Base-by-base conservation (phyloP, 2,797 vertebrate genomes). In the Tenualosa ilisha region DNA sequence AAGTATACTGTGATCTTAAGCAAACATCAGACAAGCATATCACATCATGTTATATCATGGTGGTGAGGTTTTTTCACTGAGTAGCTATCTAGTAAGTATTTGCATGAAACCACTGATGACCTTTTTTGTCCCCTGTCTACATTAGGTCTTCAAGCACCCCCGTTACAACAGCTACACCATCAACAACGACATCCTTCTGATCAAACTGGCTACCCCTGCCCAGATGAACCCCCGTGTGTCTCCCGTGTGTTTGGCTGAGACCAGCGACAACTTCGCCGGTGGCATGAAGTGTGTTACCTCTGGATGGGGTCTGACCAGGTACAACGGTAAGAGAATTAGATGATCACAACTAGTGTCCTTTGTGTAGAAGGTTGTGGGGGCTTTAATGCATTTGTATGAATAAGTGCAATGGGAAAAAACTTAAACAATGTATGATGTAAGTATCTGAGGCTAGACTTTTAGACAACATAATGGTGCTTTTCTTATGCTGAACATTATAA, bases 111-210 rank as follows among this genome's bases (percentile, higher is more conserved):
- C 13, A 37, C 37, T 72, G 4, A 46, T 79, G 40, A 22, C 26
- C 12, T 20, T 79, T 46, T 79, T 22, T 79, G 65, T 68, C 24
- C 37, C 6, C 20, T 2, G 22, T 8, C 40, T 22, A 22, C 31
- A 79, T 79, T 17, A 97, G 97, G 96, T 97, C 82, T 95, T 97
- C 95, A 96, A 90, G 86, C 95, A 97, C 91, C 96, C 95, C 63
- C 81, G 43, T 0, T 97, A 93, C 92, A 97, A 91, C 86, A 0
- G 84, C n/a, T 89, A 84, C 89, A 97, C 96, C 59, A 83, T 93
- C 89, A 95, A 90, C 88, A 94, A 97, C 0, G 97, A 98, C 92
- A 96, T 97, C 91, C 89, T 92, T 1, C 94, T 97, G 88, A 90
- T 98, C 91, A 97, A 97, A 89, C 92, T 98, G 86, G 91, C 95